A percentile compares a stretch with the other conserved stretches of the same genome.
Conservation (phyloP, 2,888 invertebrate species). For the Machimus rusticus region DNA sequence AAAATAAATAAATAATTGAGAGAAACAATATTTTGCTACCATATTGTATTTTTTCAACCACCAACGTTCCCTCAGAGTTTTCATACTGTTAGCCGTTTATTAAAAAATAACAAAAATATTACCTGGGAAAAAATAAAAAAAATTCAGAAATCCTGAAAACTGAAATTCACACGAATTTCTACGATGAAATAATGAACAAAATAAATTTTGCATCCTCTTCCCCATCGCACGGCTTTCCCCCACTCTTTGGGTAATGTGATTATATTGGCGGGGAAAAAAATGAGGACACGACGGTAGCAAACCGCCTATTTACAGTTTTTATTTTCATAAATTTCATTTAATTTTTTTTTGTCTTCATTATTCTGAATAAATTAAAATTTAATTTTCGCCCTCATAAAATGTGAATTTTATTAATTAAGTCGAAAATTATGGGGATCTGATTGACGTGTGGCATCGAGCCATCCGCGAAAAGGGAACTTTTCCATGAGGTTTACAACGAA, state of each 20-base stretch:
- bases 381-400: neutral
- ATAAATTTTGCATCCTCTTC: neutral
- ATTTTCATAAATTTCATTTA: neutral
- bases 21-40: too few species aligned
- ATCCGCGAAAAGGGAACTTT: too few species aligned
- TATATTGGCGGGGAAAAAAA: neutral
- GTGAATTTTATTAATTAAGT: neutral
- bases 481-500: too few species aligned
- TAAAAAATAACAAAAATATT: neutral
- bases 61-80: neutral
- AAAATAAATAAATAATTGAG: too few species aligned
- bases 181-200: neutral
- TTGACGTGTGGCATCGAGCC: neutral
- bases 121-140: neutral
- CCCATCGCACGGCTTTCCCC: neutral
- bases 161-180: neutral
- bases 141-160: neutral
- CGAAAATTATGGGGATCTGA: neutral
- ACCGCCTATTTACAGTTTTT: neutral
- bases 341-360: neutral
- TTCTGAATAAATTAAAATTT: neutral
- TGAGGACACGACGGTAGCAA: neutral
- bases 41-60: neutral
- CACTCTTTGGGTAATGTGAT: neutral
- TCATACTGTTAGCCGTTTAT: neutral